Evolutionary conservation across 2,888 invertebrate genomes (phyloP).

Genomic region (Diadegma fenestrale): DNA sequence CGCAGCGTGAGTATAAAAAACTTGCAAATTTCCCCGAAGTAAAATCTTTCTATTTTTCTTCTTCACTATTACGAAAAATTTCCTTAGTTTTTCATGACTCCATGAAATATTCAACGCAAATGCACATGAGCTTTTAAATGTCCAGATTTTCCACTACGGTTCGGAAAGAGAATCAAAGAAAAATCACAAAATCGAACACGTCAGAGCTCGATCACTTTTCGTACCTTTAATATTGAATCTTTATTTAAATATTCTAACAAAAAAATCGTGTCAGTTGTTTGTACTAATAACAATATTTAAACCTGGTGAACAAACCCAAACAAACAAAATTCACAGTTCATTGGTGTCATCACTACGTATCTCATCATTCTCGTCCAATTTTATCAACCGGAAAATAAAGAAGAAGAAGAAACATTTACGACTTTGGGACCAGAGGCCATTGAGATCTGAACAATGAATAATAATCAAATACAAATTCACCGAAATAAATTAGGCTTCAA

Average conservation of each 20-base stretch:
- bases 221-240: neutral
- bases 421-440: conserved; percentile 57
- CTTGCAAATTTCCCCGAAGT: neutral
- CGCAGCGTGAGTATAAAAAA: conserved; percentile 73
- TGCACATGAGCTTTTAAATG: no score
- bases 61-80: no score
- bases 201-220: neutral
- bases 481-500: neutral
- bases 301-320: neutral
- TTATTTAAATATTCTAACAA: conserved; percentile 16
- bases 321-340: conserved; percentile 74
- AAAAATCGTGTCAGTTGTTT: conserved; percentile 13
- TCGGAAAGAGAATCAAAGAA: neutral
- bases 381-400: conserved; percentile 73
- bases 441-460: conserved; percentile 40
- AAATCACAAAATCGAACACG: neutral
- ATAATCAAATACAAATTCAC: neutral
- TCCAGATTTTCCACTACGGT: neutral
- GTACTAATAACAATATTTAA: conserved; percentile 23
- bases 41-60: neutral
- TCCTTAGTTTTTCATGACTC: no score
- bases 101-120: no score
- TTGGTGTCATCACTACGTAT: conserved; percentile 79
- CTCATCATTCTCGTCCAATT: conserved; percentile 79
- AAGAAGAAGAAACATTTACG: conserved; percentile 42